These are phyloP conservation scores for Lycaena phlaeas DNA, from an alignment of 2,888 invertebrate genomes.

Conservation along the genomic window DNA sequence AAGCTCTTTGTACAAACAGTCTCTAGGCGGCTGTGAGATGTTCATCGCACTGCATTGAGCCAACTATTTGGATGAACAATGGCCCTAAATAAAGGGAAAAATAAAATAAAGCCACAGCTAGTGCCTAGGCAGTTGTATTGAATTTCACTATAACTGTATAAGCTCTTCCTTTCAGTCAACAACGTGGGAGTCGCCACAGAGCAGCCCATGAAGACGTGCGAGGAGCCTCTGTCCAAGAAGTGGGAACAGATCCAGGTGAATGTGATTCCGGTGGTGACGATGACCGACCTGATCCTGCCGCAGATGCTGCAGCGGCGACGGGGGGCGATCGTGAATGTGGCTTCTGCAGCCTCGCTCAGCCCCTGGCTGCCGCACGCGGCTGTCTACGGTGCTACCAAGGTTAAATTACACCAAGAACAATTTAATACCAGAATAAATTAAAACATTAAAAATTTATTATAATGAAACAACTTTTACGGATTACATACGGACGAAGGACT, in stretches of 20 bases:
- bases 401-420: background rate
- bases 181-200: background rate
- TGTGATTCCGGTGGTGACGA: background rate
- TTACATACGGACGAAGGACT: background rate
- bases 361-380: background rate
- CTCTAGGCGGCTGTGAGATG: too few relatives aligned
- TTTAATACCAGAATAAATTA: background rate
- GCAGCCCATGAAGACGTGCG: background rate
- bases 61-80: too few relatives aligned
- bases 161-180: slow-evolving; percentile 1
- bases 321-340: background rate
- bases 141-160: too few relatives aligned
- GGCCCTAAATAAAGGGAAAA: too few relatives aligned
- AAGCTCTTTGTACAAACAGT: too few relatives aligned
- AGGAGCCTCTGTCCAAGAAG: background rate
- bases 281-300: slow-evolving; percentile 1
- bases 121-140: too few relatives aligned
- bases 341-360: background rate
- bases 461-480: background rate
- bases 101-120: too few relatives aligned
- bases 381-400: slow-evolving; percentile 1
- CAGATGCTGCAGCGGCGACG: background rate
- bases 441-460: background rate
- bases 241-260: background rate
- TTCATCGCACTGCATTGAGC: too few relatives aligned